Evolutionary conservation across 2,113 vertebrate genomes (phyloP).

Genomic region (Anoplopoma fimbria): DNA sequence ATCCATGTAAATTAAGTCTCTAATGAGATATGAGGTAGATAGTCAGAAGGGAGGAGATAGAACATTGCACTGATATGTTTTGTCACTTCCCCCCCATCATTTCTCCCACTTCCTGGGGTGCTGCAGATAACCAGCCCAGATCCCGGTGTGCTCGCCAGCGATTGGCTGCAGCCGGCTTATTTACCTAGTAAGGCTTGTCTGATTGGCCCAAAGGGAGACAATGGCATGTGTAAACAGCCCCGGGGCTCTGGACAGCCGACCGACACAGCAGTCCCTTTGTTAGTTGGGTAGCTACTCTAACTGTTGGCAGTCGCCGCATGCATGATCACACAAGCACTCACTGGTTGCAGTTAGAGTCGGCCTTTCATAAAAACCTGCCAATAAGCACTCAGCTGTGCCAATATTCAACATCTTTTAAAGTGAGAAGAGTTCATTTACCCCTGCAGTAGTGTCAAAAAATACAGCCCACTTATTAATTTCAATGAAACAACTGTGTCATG

Average conservation of each 20-base stretch:
- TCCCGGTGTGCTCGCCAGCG: constrained; percentile 41
- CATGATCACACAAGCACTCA: constrained; percentile 60
- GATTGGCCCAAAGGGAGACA: constrained; percentile 74
- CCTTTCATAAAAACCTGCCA: constrained; percentile 29
- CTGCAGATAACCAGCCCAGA: constrained; percentile 67
- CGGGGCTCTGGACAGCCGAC: constrained; percentile 64
- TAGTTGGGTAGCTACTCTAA: constrained; percentile 67
- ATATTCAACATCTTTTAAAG: constrained; percentile 18
- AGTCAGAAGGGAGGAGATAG: constrained; percentile 42
- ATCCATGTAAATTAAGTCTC: constrained; percentile 33
- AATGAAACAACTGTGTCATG: too few species aligned
- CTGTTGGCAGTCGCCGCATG: constrained; percentile 60
- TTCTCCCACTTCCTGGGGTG: constrained; percentile 65
- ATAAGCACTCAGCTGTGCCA: constrained; percentile 4
- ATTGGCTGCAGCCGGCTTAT: constrained; percentile 65
- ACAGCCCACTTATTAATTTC: not conserved
- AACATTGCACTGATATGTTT: constrained; percentile 39
- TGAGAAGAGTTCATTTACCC: not conserved
- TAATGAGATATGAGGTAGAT: constrained; percentile 65
- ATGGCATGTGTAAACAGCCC: constrained; percentile 74
- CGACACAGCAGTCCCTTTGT: constrained; percentile 73
- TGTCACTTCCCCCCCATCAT: constrained; percentile 61
- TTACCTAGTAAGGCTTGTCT: constrained; percentile 75
- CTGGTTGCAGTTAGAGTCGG: constrained; percentile 44
- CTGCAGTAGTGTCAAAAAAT: not conserved